Evolutionary conservation across 2,113 vertebrate genomes (phyloP).

Genomic region (Sus scrofa): T2T-Sscrofa CM000817.6:31789001-31789500

Average conservation of each 20-base stretch:
- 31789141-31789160: neutral
- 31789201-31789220: constrained; percentile 28
- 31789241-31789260: neutral
- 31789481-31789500: constrained; percentile 46
- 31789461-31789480: neutral
- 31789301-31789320: neutral
- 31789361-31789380: neutral
- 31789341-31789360: neutral
- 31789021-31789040: neutral
- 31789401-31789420: neutral
- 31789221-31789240: constrained; percentile 3
- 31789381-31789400: constrained; percentile 9
- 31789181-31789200: constrained; percentile 11
- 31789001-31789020: accelerated
- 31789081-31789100: neutral
- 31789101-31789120: neutral
- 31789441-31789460: constrained; percentile 46
- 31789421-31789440: neutral
- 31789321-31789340: neutral
- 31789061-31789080: neutral
- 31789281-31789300: neutral
- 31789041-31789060: neutral
- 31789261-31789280: neutral
- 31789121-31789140: neutral
- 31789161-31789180: neutral